Evolutionary conservation across 2,797 vertebrate species (phyloP), one percentile per base, ranked within the genome.

Genomic region (Simalia tracyae): DNA sequence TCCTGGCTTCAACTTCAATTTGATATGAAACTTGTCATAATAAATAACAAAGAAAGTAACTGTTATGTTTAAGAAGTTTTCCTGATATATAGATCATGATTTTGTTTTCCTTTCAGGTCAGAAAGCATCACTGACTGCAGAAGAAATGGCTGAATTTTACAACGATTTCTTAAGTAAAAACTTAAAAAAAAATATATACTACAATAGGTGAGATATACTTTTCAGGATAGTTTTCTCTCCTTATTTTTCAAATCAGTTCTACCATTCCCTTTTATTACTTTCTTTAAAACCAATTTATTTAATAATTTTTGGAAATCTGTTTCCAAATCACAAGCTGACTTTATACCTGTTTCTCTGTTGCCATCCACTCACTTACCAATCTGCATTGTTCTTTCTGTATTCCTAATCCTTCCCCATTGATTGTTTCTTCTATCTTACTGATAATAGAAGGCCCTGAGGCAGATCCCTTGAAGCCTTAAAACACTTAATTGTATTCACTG

Each of bases 131-230:
- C 91, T 99, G 94, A 97, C 87, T 95, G 98, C 98, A 86, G 99
- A 99, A 93, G 98, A 99, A 96, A 99, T 99, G 99, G 98, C 99
- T 8, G 97, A 98, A 59, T 99, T 99, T 95, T 99, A 99, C 97
- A 99, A 99, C 98, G 96, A 96, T 85, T 99, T 99, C 96, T 97
- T 99, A 93, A 98, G 98, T 93, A 98, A 96, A 96, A 99, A 99
- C 97, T 97, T 97, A 88, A 96, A 86, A 93, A 98, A 98, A 95
- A 99, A 99, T 89, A 94, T 98, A 93, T 92, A 91, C 90, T 99
- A 99, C 94, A 99, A 99, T 98, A 99, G 97, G 99, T 99, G 96
- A 95, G 98, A 12, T 81, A 0, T 26, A 12, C 46, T 36, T n/a
- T 59, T 22, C 31, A 19, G 36, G 11, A 86, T 28, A 50, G 6